phyloP scores from a whole-genome alignment of 1,140 invertebrate species.

The Platyscapa corneri region DNA sequence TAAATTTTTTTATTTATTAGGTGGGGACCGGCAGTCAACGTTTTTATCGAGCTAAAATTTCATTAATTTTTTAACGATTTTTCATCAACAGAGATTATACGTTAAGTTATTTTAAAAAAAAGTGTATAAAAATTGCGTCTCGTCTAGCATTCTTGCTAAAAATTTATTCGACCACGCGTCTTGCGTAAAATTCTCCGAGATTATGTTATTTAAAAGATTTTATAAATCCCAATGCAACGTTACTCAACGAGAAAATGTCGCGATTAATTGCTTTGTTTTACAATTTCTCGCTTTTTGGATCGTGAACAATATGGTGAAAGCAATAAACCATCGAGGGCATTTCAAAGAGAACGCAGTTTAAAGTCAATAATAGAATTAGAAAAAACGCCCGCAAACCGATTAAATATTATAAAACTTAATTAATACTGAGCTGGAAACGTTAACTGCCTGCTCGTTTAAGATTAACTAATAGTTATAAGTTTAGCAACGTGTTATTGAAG shows the following conservation, averaged over 20 bases:
- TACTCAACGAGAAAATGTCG: no score
- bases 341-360: neutral
- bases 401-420: neutral
- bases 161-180: no score
- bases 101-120: no score
- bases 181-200: no score
- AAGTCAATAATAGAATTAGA: neutral
- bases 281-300: neutral
- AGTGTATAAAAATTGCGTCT: no score
- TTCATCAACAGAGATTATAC: no score
- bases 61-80: neutral
- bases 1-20: neutral
- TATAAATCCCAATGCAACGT: no score
- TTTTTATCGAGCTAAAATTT: neutral
- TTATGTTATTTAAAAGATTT: no score
- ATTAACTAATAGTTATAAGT: neutral
- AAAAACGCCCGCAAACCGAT: neutral
- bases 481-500: neutral
- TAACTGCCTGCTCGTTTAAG: neutral
- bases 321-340: neutral
- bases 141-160: no score
- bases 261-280: neutral
- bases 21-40: neutral
- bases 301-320: neutral
- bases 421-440: neutral